Conservation (phyloP, 2,888 invertebrate genomes). For the Polymixis lichenea region DNA sequence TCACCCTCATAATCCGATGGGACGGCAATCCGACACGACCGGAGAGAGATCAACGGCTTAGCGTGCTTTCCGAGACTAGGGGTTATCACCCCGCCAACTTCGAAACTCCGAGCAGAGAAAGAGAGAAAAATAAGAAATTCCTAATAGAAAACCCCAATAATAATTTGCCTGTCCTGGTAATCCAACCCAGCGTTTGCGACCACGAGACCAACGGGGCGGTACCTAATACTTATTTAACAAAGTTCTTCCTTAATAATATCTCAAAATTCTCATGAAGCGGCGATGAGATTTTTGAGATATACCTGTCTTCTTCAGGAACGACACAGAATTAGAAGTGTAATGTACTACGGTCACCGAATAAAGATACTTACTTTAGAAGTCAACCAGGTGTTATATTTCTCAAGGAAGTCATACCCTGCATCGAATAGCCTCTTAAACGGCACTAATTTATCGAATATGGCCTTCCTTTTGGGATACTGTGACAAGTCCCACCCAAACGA, state of each 20-base stretch:
- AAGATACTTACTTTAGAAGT: conserved; percentile 87
- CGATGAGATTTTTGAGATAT: neutral
- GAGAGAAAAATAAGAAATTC: too few species aligned
- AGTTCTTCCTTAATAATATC: neutral
- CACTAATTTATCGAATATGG: conserved; percentile 94
- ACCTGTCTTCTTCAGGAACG: neutral
- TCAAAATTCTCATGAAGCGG: neutral
- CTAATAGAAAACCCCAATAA: too few species aligned
- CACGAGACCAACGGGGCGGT: too few species aligned
- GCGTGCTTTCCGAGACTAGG: too few species aligned
- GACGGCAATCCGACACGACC: too few species aligned
- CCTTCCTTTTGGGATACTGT: conserved; percentile 96
- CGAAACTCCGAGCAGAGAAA: too few species aligned
- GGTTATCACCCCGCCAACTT: too few species aligned
- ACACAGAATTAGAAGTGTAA: neutral
- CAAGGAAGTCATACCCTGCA: conserved; percentile 96
- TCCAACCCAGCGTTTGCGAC: too few species aligned
- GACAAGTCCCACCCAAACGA: conserved; percentile 97
- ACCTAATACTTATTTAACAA: neutral
- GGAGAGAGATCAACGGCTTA: too few species aligned
- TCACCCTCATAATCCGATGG: too few species aligned
- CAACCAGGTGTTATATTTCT: conserved; percentile 96
- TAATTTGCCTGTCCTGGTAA: too few species aligned
- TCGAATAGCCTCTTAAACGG: conserved; percentile 97
- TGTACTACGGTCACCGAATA: neutral